phyloP scores from a whole-genome alignment of 2,113 vertebrate species.

The Gadus macrocephalus region DNA sequence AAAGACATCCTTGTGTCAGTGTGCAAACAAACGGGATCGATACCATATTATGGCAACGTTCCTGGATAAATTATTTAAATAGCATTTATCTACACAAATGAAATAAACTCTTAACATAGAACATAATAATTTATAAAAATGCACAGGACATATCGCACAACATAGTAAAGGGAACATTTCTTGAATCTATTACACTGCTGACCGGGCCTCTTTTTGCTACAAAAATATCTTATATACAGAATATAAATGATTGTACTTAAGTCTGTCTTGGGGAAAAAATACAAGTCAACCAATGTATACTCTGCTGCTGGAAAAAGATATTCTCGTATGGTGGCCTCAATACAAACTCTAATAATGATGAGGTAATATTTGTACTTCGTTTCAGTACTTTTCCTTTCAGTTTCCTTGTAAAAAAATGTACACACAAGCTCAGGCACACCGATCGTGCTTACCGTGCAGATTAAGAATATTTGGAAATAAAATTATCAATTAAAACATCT shows the following conservation, averaged over 20 bases:
- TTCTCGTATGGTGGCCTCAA: constrained; percentile 75
- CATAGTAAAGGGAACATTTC: constrained; percentile 76
- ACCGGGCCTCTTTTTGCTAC: constrained; percentile 73
- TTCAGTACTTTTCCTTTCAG: constrained; percentile 69
- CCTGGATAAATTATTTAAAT: constrained; percentile 99
- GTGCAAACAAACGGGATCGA: constrained; percentile 99
- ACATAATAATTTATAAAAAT: constrained; percentile 90
- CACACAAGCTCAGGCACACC: constrained; percentile 61
- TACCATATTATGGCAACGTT: constrained; percentile 86
- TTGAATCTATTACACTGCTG: constrained; percentile 78
- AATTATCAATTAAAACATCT: constrained; percentile 8
- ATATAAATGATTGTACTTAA: constrained; percentile 79
- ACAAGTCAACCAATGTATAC: constrained; percentile 76
- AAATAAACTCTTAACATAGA: constrained; percentile 83
- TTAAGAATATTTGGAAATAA: constrained; percentile 4
- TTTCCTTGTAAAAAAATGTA: constrained; percentile 71
- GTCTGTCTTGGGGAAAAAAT: constrained; percentile 74
- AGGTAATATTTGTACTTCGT: constrained; percentile 96
- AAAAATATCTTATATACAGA: constrained; percentile 93
- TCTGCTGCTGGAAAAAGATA: constrained; percentile 76
- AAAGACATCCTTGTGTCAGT: constrained; percentile 87
- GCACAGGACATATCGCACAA: constrained; percentile 81
- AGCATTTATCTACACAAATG: constrained; percentile 95
- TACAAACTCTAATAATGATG: constrained; percentile 86
- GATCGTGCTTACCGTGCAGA: constrained; percentile 62